These are phyloP conservation scores for Paedocypris sp. DNA, from an alignment of 2,113 vertebrate species.

Conservation along the genomic window DNA sequence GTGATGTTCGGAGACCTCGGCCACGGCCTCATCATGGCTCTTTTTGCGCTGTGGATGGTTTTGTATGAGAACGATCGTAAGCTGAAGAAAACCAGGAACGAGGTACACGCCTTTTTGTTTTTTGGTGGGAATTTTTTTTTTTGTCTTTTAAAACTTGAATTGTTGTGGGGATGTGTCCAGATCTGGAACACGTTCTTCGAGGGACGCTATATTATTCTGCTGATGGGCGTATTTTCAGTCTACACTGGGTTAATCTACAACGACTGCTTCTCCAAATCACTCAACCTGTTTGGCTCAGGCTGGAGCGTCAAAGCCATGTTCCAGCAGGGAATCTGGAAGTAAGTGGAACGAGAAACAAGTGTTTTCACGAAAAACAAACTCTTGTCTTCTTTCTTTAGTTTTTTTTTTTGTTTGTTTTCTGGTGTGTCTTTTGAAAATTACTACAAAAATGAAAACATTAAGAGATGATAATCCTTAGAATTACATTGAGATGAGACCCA, in stretches of 20 bases:
- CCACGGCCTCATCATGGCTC: constrained; percentile 81
- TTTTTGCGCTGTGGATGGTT: constrained; percentile 82
- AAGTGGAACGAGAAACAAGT: too few species aligned
- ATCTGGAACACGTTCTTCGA: constrained; percentile 87
- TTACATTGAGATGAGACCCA: too few species aligned
- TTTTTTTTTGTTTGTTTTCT: too few species aligned
- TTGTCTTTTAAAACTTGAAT: background rate
- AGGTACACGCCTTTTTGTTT: constrained; percentile 54
- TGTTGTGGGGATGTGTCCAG: constrained; percentile 44
- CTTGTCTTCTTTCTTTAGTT: background rate
- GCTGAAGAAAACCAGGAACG: constrained; percentile 73
- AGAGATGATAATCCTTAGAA: too few species aligned
- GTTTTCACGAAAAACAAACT: background rate
- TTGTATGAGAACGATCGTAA: constrained; percentile 78
- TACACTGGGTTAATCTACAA: constrained; percentile 97
- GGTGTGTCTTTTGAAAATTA: too few species aligned
- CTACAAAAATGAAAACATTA: too few species aligned
- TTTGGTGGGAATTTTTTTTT: background rate
- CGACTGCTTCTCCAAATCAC: constrained; percentile 94
- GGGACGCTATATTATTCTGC: constrained; percentile 85
- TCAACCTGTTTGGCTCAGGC: constrained; percentile 85
- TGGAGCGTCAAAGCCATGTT: constrained; percentile 85
- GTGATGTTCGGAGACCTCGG: constrained; percentile 97
- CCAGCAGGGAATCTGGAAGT: constrained; percentile 54
- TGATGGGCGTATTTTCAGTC: constrained; percentile 93